A percentile compares a stretch with the other conserved stretches of the same genome.
Evolutionary conservation across 2,797 vertebrate genomes (phyloP).

Genomic region (Crax fasciolata): DNA sequence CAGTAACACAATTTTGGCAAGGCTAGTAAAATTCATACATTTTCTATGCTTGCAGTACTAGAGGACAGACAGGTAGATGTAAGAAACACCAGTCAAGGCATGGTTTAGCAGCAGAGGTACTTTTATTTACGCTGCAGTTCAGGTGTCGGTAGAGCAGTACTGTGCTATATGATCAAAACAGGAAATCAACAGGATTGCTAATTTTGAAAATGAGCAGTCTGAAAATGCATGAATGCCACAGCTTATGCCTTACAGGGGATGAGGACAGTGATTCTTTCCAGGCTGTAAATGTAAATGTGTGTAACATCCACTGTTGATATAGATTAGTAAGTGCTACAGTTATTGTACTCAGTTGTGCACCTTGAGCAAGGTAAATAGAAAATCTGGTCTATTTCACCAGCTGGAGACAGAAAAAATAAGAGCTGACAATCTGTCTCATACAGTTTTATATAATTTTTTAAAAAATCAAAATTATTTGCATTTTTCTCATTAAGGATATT

Average conservation of each 20-base stretch:
- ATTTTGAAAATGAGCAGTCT: background rate
- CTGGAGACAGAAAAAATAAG: background rate
- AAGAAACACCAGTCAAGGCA: background rate
- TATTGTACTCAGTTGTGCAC: background rate
- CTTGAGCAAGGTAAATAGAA: background rate
- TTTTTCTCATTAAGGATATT: constrained; percentile 25
- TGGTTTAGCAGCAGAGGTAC: background rate
- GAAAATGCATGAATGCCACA: background rate
- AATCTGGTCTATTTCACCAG: background rate
- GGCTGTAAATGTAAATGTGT: background rate
- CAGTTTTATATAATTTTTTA: background rate
- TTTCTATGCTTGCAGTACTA: background rate
- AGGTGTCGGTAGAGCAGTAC: background rate
- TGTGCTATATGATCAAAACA: background rate
- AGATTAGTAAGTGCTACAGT: background rate
- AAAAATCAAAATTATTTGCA: background rate
- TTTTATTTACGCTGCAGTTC: background rate
- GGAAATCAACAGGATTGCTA: background rate
- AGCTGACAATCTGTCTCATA: background rate
- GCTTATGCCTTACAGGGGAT: background rate
- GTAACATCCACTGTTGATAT: background rate
- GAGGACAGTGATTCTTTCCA: background rate
- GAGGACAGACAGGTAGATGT: background rate
- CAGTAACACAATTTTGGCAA: background rate
- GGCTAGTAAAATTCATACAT: background rate